Conservation (phyloP, 2,797 vertebrate genomes). For the Enteromius mattozi region DNA sequence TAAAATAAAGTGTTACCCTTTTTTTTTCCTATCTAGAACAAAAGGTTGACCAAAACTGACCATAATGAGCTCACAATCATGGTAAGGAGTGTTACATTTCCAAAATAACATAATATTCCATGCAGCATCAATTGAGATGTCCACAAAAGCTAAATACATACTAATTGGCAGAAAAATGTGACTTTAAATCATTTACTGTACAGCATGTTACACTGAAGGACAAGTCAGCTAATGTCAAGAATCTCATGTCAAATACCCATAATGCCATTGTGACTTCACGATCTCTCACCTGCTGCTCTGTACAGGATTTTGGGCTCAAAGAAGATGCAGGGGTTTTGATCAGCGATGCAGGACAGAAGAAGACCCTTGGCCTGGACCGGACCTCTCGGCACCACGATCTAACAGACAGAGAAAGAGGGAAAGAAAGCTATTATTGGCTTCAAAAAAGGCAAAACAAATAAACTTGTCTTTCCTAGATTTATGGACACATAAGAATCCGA, state of each 20-base stretch:
- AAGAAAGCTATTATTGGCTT: background rate
- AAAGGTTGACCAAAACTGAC: too few species aligned
- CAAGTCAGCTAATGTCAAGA: background rate
- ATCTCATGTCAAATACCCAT: background rate
- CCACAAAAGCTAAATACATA: background rate
- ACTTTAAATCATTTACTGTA: background rate
- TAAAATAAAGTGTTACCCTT: too few species aligned
- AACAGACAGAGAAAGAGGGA: conserved; percentile 29
- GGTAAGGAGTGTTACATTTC: too few species aligned
- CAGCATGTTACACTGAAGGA: background rate
- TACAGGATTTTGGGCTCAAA: conserved; percentile 99
- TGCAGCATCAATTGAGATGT: background rate
- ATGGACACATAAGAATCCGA: background rate
- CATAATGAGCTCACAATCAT: too few species aligned
- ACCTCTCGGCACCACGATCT: conserved; percentile 95
- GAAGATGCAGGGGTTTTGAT: conserved; percentile 97
- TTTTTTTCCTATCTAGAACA: too few species aligned
- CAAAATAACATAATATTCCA: background rate
- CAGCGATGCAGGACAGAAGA: conserved; percentile 92
- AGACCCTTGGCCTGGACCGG: conserved; percentile 96
- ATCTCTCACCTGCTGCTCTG: conserved; percentile 88
- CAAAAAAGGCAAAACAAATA: background rate
- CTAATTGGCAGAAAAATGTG: background rate
- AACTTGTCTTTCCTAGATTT: background rate
- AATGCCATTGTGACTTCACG: background rate